Percentiles rank a stretch among this genome's conserved stretches.
Conservation (phyloP, 1,140 invertebrate species). For the Sarcophaga peregrina region DNA sequence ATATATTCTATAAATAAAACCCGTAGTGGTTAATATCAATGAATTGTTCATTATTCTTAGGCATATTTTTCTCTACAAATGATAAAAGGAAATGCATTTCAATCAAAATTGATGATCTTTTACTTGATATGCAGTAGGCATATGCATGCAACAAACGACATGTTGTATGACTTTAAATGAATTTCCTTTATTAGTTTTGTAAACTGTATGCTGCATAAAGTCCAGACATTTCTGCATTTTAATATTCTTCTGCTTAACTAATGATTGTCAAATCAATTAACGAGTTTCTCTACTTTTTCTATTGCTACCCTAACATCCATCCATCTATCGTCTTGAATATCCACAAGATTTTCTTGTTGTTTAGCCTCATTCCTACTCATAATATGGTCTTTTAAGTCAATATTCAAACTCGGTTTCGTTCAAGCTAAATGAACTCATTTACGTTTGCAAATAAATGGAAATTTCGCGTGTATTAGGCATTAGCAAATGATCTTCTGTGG, state of each 20-base stretch:
- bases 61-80: background rate
- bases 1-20: background rate
- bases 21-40: background rate
- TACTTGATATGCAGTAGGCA: background rate
- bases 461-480: background rate
- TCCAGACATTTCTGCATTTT: background rate
- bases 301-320: background rate
- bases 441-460: background rate
- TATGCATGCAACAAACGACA: background rate
- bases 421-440: background rate
- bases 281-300: background rate
- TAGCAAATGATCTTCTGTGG: background rate
- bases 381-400: background rate
- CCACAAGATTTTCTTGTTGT: background rate
- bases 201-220: background rate
- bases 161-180: background rate
- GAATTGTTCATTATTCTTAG: background rate
- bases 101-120: constrained; percentile 4
- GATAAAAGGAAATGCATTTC: background rate
- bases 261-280: constrained; percentile 15
- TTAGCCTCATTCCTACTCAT: background rate
- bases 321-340: background rate
- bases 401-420: background rate
- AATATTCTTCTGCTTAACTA: constrained; percentile 5
- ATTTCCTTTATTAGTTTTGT: background rate